phyloP scores from a whole-genome alignment of 92 coral and sea anemone species.

The Scolanthus callimorphus region DNA sequence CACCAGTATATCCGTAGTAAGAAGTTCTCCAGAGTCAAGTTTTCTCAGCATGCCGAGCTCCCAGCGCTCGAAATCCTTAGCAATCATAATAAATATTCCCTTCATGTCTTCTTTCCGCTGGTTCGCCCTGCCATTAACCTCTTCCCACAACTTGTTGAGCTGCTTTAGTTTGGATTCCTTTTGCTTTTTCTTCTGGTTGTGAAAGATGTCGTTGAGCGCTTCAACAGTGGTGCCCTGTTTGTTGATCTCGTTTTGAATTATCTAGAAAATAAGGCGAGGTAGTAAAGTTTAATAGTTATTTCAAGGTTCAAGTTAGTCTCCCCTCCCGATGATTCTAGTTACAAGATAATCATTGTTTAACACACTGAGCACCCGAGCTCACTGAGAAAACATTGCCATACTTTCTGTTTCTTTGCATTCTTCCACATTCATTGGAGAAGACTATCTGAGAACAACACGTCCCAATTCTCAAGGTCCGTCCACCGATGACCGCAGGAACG shows the following conservation, averaged over 20 bases:
- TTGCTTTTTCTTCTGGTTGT: conserved; percentile 85
- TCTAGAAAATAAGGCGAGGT: conserved; percentile 26
- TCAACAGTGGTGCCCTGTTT: conserved; percentile 92
- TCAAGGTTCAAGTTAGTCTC: too few species aligned
- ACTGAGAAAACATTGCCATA: too few species aligned
- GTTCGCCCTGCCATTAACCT: conserved; percentile 63
- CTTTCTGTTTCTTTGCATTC: too few species aligned
- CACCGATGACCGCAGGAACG: too few species aligned
- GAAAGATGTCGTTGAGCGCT: conserved; percentile 92
- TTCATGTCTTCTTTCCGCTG: conserved; percentile 77
- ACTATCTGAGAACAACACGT: too few species aligned
- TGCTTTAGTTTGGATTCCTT: conserved; percentile 92
- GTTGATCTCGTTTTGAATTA: conserved; percentile 77
- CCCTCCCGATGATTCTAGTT: too few species aligned
- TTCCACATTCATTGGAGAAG: too few species aligned
- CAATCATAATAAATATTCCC: conserved; percentile 85
- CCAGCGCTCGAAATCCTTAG: conserved; percentile 93
- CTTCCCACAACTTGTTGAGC: conserved; percentile 90
- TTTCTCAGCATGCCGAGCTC: conserved; percentile 74
- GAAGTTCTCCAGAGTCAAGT: conserved; percentile 92
- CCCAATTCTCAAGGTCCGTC: too few species aligned
- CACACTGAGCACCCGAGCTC: too few species aligned
- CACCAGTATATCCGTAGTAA: conserved; percentile 84
- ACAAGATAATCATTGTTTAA: too few species aligned
- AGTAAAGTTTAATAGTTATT: too few species aligned